Percentiles rank a stretch among this genome's conserved stretches.
Conservation (phyloP, 2,797 vertebrate genomes). For the Pseudocheirus occidentalis region DNA sequence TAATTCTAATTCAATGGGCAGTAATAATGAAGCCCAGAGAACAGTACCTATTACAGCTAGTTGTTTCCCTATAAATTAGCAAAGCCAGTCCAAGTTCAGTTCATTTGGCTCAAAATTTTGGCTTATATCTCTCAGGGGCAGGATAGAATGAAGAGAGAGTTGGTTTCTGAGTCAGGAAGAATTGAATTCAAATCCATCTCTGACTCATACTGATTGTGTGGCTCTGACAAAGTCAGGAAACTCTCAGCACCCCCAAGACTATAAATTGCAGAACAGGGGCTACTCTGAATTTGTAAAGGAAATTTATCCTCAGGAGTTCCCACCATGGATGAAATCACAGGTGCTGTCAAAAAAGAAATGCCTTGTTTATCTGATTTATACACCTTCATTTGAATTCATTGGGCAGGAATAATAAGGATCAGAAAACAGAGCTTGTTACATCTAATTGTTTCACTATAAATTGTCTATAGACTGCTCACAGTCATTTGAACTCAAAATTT, state of each 20-base stretch:
- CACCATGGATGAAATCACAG: background rate
- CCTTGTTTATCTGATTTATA: background rate
- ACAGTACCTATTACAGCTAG: background rate
- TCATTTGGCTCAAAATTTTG: background rate
- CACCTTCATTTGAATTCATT: background rate
- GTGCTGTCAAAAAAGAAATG: background rate
- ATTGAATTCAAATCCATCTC: background rate
- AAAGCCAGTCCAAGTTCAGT: background rate
- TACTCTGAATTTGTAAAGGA: background rate
- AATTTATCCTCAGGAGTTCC: background rate
- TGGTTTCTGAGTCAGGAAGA: background rate
- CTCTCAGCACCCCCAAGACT: background rate
- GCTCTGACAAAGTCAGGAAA: conserved; percentile 27
- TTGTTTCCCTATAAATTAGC: conserved; percentile 34
- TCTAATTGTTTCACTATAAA: background rate
- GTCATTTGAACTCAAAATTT: background rate
- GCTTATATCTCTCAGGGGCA: background rate
- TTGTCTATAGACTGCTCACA: background rate
- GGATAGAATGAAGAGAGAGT: background rate
- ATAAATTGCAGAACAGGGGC: background rate
- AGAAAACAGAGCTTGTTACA: background rate
- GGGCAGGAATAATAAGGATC: background rate
- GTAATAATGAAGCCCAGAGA: conserved; percentile 9
- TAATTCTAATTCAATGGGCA: conserved; percentile 34
- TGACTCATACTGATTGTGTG: background rate